phyloP scores from a whole-genome alignment of 2,888 invertebrate genomes.

The Smittia aterrima region DNA sequence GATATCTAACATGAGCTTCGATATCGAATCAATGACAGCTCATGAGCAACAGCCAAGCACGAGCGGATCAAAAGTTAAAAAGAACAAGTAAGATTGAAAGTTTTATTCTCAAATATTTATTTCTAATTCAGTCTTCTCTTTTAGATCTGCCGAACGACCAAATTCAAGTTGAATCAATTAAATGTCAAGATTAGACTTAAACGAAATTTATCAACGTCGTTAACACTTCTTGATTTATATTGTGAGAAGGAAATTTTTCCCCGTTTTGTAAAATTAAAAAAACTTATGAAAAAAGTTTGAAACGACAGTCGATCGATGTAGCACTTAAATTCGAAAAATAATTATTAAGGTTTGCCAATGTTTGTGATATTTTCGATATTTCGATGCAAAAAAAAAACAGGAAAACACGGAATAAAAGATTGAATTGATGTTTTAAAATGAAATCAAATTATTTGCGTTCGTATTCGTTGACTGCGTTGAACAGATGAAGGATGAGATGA shows the following conservation, averaged over 20 bases:
- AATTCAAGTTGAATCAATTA: conserved; percentile 34
- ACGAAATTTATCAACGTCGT: conserved; percentile 18
- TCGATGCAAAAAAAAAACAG: not conserved
- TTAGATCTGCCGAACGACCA: conserved; percentile 32
- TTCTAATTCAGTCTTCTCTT: conserved; percentile 5
- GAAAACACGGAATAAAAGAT: not conserved
- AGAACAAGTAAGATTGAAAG: conserved; percentile 27
- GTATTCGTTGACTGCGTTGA: not conserved
- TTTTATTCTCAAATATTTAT: not conserved
- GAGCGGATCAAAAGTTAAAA: not conserved
- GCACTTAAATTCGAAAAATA: not conserved
- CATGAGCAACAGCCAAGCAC: conserved; percentile 3
- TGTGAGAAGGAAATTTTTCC: not conserved
- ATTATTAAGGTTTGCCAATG: not conserved
- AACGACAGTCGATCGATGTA: not conserved
- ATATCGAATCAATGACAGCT: conserved; percentile 18
- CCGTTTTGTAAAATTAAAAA: not conserved
- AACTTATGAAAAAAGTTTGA: not conserved
- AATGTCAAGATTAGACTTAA: not conserved
- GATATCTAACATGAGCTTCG: conserved; percentile 35
- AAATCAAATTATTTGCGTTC: not conserved
- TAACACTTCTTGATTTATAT: not conserved
- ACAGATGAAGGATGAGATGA: not conserved
- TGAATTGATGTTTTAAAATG: conserved; percentile 1
- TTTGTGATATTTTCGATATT: conserved; percentile 22